Conservation (phyloP, 2,113 vertebrate genomes). For the Bucco capensis region DNA sequence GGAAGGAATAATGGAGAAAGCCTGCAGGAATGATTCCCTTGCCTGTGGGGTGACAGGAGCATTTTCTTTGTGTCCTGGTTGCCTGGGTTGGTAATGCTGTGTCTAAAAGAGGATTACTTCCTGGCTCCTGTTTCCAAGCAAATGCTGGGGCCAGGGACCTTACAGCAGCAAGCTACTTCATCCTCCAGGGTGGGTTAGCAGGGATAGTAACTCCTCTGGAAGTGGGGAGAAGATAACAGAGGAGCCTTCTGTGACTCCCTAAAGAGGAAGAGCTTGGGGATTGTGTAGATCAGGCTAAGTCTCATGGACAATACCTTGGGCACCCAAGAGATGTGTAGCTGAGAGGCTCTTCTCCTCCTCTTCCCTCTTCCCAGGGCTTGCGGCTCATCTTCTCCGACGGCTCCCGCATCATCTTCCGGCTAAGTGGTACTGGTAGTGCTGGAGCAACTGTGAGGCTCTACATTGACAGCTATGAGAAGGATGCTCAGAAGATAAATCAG, state of each 20-base stretch:
- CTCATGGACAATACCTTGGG: not conserved
- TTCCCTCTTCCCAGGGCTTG: conserved; percentile 78
- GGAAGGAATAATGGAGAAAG: not conserved
- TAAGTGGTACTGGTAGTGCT: conserved; percentile 95
- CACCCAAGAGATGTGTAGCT: rapidly evolving
- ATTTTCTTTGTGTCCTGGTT: rapidly evolving
- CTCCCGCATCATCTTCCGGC: conserved; percentile 94
- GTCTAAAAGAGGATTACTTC: not conserved
- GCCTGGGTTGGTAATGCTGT: not conserved
- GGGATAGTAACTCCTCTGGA: rapidly evolving
- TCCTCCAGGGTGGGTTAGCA: too few species aligned
- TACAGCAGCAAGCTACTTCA: rapidly evolving
- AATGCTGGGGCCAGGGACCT: not conserved
- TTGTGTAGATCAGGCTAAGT: rapidly evolving
- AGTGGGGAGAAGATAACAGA: not conserved
- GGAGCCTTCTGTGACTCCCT: not conserved
- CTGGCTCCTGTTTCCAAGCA: not conserved
- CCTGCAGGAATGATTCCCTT: not conserved
- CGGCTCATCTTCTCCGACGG: conserved; percentile 94
- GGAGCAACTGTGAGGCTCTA: conserved; percentile 94
- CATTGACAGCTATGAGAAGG: conserved; percentile 98
- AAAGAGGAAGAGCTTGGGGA: not conserved
- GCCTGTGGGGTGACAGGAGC: not conserved
- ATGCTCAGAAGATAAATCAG: conserved; percentile 85
- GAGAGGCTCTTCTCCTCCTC: not conserved